These are phyloP conservation scores for Tethya wilhelma DNA, from an alignment of 37 sponge, comb jelly and placozoan species.

Conservation along the genomic window DNA sequence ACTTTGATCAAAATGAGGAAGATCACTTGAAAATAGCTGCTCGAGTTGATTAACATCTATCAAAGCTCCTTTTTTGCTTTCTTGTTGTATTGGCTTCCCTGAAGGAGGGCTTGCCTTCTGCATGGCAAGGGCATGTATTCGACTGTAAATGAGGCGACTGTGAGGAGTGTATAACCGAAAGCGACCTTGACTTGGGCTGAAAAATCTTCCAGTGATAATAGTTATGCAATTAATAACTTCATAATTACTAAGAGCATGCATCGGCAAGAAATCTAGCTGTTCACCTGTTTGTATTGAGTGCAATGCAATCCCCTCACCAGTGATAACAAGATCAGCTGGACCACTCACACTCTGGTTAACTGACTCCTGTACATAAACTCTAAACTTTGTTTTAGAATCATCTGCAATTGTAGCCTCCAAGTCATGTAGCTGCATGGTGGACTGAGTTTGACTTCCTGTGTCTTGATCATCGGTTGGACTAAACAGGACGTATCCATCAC, in stretches of 20 bases:
- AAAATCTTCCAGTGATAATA: conserved; percentile 74
- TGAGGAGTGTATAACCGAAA: conserved; percentile 71
- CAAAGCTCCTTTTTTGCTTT: conserved; percentile 48
- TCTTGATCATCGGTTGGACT: too few relatives aligned
- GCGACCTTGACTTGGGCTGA: conserved; percentile 65
- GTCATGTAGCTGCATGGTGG: too few relatives aligned
- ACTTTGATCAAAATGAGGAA: conserved; percentile 58
- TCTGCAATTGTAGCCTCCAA: too few relatives aligned
- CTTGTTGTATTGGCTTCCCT: neutral
- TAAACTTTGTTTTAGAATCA: conserved; percentile 34
- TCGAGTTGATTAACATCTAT: too few relatives aligned
- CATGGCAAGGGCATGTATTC: conserved; percentile 52
- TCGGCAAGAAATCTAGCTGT: conserved; percentile 61
- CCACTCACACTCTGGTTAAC: conserved; percentile 55
- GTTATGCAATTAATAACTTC: conserved; percentile 78
- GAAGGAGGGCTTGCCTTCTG: conserved; percentile 6
- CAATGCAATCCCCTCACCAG: conserved; percentile 52
- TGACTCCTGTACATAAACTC: conserved; percentile 69
- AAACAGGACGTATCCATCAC: too few relatives aligned
- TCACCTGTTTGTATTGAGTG: conserved; percentile 57
- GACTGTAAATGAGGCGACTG: conserved; percentile 54
- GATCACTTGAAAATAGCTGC: too few relatives aligned
- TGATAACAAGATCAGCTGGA: conserved; percentile 59
- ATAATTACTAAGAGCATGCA: conserved; percentile 68
- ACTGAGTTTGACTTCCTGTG: too few relatives aligned